Base-by-base conservation (phyloP, 1,140 invertebrate species). In the Polypedilum vanderplanki region DNA sequence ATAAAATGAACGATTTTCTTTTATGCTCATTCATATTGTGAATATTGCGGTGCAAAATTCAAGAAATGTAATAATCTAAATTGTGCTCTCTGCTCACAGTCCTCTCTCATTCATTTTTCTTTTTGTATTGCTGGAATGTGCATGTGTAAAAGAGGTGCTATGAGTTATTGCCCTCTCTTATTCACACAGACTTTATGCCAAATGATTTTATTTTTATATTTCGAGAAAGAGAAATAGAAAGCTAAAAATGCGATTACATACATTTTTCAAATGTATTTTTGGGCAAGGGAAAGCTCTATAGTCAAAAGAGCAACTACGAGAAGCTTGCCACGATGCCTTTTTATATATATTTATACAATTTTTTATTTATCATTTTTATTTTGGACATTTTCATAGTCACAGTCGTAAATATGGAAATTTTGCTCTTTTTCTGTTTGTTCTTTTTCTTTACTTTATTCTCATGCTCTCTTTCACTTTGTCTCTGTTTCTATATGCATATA, bases 361-460 rank as follows among this genome's bases (percentile, higher is more conserved):
- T 70, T 70, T 70, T 70, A 70, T 70, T 70, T 70, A 70, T 70
- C 65, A 70, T 70, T 70, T 70, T 70, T 70, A 20, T 70, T 70
- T 22, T 70, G 65, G 65, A 70, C 65, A 70, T 70, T 70, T 70
- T 18, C 9, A 57, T 57, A 57, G 46, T 57, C 46, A 70, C 18
- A 12, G 15, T 70, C 65, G 65, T 70, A 70, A 70, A 70, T 70
- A 70, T 70, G 65, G 65, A 70, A 70, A 70, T 70, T 70, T 22
- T 18, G 8, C n/a, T 57, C 12, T 57, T 57, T 12, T 57, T 57
- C 46, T 57, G 12, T 57, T 57, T 57, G 12, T 15, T 57, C 41
- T 12, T 57, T 57, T 57, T 57, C 46, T n/a, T n/a, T 57, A n/a
- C 46, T n/a, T 12, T 15, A 57, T 57, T 4, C 46, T n/a, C n/a